These are phyloP conservation scores for Leucania comma DNA, from an alignment of 2,888 invertebrate genomes.

Conservation along the genomic window DNA sequence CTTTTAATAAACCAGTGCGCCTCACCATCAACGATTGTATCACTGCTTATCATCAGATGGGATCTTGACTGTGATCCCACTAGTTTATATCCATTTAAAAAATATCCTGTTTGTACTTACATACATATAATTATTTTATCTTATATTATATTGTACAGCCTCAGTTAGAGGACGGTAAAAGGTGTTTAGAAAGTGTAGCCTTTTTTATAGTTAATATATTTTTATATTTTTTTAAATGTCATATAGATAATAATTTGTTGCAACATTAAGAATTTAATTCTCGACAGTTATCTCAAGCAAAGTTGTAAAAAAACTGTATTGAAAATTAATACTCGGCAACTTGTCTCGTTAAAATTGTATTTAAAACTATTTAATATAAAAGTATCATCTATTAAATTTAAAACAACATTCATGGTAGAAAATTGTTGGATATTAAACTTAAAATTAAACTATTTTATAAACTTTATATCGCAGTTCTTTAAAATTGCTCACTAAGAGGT, in stretches of 20 bases:
- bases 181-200: not conserved
- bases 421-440: conserved; percentile 4
- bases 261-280: not conserved
- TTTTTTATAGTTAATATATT: no score
- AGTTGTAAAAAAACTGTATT: not conserved
- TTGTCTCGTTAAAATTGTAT: conserved; percentile 13
- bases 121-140: no score
- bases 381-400: conserved; percentile 11
- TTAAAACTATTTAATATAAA: conserved; percentile 6
- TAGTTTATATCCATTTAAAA: no score
- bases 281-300: not conserved
- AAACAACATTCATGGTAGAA: not conserved
- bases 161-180: no score
- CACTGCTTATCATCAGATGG: no score
- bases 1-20: no score
- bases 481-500: not conserved
- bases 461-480: not conserved
- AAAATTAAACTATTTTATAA: conserved; percentile 14
- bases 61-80: no score
- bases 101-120: no score
- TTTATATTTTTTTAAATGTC: not conserved
- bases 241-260: not conserved
- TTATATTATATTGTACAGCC: no score
- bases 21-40: no score
- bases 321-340: not conserved